Evolutionary conservation across 2,113 vertebrate species (phyloP).

Genomic region (Polypterus bichir): DNA sequence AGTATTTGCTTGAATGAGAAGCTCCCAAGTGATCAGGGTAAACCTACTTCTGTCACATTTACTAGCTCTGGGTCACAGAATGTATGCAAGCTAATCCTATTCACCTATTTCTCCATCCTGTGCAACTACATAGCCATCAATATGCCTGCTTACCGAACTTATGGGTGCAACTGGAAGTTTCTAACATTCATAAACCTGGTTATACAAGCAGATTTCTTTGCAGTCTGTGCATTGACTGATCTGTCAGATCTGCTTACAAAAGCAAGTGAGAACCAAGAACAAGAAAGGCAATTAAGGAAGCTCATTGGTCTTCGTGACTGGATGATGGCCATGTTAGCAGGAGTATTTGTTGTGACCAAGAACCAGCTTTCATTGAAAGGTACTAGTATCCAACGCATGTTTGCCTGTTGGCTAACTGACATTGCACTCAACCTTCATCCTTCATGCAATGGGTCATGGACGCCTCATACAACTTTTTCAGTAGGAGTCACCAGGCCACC

Average conservation of each 20-base stretch:
- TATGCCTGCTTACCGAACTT: no score
- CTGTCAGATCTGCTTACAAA: conserved; percentile 86
- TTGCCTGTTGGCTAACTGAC: no score
- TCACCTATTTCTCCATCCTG: no score
- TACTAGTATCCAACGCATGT: no score
- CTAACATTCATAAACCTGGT: conserved; percentile 38
- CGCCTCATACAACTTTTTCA: no score
- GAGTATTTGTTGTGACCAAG: conserved; percentile 44
- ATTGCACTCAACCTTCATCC: no score
- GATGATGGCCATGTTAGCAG: conserved; percentile 88
- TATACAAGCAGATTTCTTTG: conserved; percentile 92
- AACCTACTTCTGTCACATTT: background rate
- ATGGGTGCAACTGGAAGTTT: no score
- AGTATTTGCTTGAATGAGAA: background rate
- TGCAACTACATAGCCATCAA: no score
- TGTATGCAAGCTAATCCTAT: background rate
- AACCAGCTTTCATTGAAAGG: no score
- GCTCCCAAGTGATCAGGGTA: background rate
- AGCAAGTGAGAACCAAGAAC: conserved; percentile 75
- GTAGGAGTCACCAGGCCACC: no score
- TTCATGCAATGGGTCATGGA: no score
- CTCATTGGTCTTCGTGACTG: conserved; percentile 87
- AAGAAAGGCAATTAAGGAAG: conserved; percentile 86
- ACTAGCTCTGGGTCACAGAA: background rate
- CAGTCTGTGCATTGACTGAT: conserved; percentile 85